A percentile compares a stretch with the other conserved stretches of the same genome.
These are phyloP conservation scores for Anas bernieri DNA, from an alignment of 2,797 vertebrate genomes.

Conservation along the genomic window DNA sequence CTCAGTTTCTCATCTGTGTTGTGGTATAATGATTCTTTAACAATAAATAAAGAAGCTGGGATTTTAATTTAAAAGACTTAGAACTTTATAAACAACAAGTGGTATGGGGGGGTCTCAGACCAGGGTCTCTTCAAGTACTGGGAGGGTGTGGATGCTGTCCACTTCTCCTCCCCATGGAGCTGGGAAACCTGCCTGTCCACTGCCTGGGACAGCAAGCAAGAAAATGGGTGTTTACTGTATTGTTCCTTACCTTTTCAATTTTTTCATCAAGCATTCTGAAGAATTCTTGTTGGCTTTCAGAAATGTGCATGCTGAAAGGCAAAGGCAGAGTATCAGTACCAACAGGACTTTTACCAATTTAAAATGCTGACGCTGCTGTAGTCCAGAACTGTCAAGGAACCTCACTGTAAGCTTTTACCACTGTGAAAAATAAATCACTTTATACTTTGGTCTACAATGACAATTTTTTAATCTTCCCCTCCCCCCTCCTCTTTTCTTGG, in stretches of 20 bases:
- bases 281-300: conserved; percentile 98
- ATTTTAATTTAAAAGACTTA: not conserved
- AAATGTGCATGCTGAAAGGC: conserved; percentile 94
- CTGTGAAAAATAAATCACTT: not conserved
- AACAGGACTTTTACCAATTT: not conserved
- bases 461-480: not conserved
- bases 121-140: not conserved
- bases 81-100: not conserved
- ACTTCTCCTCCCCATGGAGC: not conserved
- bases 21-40: not conserved
- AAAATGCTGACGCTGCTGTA: not conserved
- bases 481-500: not conserved
- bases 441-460: not conserved
- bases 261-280: conserved; percentile 99
- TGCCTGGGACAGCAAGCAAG: no score
- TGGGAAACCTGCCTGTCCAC: not conserved
- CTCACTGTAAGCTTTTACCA: not conserved
- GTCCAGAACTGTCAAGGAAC: not conserved
- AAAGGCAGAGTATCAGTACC: conserved; percentile 18
- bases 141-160: accelerated
- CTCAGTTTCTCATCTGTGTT: not conserved
- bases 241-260: conserved; percentile 91
- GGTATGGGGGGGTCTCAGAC: not conserved
- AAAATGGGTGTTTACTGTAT: not conserved
- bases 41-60: not conserved